Conservation (phyloP, 2,113 vertebrate genomes). For the Bambusicola thoracicus region DNA sequence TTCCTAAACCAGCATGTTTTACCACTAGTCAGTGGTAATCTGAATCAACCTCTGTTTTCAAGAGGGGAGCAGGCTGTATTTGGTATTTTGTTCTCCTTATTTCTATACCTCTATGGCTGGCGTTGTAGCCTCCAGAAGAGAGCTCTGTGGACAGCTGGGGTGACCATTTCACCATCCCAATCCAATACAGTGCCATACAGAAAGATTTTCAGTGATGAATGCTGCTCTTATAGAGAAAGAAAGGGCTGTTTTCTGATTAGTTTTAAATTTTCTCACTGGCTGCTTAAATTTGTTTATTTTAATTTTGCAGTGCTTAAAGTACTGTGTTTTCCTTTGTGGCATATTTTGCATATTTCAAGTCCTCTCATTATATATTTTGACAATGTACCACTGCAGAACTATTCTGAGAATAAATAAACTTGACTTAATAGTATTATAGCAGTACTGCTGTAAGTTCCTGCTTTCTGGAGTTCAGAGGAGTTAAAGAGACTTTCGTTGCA, state of each 20-base stretch:
- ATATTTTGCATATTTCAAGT: constrained; percentile 45
- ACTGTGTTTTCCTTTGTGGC: constrained; percentile 4
- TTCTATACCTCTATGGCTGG: neutral
- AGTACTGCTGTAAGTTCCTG: neutral
- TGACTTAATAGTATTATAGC: constrained; percentile 42
- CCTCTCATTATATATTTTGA: constrained; percentile 50
- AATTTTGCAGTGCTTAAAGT: constrained; percentile 13
- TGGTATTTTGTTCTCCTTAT: neutral
- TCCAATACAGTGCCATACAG: neutral
- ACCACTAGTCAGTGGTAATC: neutral
- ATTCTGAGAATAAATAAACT: constrained; percentile 46
- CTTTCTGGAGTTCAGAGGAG: constrained; percentile 13
- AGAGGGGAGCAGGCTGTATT: neutral
- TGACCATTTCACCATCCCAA: neutral
- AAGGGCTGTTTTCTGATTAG: neutral
- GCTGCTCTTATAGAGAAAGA: neutral
- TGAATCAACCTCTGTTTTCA: neutral
- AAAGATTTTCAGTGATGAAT: neutral
- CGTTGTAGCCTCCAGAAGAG: neutral
- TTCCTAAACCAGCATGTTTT: neutral
- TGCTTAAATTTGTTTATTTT: constrained; percentile 30
- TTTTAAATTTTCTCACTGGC: neutral
- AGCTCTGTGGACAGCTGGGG: neutral
- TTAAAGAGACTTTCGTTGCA: constrained; percentile 36
- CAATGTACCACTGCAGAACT: constrained; percentile 31